A percentile compares a stretch with the other conserved stretches of the same genome.
These are phyloP conservation scores for Pachyramphus minor DNA, from an alignment of 2,113 vertebrate genomes.

Conservation along the genomic window DNA sequence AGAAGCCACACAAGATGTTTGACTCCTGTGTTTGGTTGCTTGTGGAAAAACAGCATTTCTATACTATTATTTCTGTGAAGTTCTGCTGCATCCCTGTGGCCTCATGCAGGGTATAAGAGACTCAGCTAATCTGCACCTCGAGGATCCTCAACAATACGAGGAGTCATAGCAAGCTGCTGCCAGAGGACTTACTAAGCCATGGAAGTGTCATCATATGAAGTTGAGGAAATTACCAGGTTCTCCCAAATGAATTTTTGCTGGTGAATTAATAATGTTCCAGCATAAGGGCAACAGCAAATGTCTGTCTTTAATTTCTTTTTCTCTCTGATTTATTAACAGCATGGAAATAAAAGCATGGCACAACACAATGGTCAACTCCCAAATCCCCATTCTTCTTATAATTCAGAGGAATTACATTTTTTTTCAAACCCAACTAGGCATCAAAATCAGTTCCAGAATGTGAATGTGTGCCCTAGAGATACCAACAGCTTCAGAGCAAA, in stretches of 20 bases:
- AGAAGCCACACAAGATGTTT: not conserved
- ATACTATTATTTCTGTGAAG: not conserved
- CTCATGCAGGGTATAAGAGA: not conserved
- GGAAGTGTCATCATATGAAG: slow-evolving; percentile 6
- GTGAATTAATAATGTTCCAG: slow-evolving; percentile 11
- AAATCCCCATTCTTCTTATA: not conserved
- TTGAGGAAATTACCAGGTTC: not conserved
- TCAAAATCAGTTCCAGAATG: not conserved
- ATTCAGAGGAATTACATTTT: not conserved
- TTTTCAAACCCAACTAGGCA: not conserved
- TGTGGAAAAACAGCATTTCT: not conserved
- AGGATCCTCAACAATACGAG: not conserved
- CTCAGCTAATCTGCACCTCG: not conserved
- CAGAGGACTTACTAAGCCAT: not conserved
- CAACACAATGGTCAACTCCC: not conserved
- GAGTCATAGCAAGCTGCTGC: not conserved
- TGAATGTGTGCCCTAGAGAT: not conserved
- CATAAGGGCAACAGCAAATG: not conserved
- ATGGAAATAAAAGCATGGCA: not conserved
- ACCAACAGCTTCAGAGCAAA: not conserved
- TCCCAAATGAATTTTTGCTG: not conserved
- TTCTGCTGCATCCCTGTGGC: not conserved
- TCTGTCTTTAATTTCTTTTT: slow-evolving; percentile 18
- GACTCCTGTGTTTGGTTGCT: not conserved
- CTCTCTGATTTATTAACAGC: slow-evolving; percentile 10